Evolutionary conservation across 2,888 invertebrate genomes (phyloP), one percentile per base, ranked within the genome.

Genomic region (Odontocerum albicorne): DNA sequence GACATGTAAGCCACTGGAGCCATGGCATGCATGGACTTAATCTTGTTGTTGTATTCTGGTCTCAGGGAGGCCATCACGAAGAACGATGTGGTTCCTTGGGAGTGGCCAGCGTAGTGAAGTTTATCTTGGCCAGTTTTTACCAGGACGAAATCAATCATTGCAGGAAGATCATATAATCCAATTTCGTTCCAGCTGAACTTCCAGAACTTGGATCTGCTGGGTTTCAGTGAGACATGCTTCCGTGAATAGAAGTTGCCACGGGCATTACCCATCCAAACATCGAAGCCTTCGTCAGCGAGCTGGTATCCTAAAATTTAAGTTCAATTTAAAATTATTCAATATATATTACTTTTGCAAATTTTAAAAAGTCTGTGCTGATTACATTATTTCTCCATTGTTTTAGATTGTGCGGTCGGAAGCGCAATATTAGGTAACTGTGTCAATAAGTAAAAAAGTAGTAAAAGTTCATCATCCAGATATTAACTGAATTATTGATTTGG

Each of bases 161-260:
- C 82, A 1, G 94, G 92, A 27, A 95, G 66, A 70, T 96, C 96
- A 60, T 76, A 81, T 52, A 79, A 70, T 1, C 88, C 91, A 67
- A 94, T 90, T 67, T 92, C 86, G 66, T 94, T 89, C 86, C 87
- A 95, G 55, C 90, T 90, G 66, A 85, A 88, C 42, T 77, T 67
- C 87, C 87, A 88, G 66, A 77, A 88, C n/a, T 71, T 67, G 2
- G 67, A 65, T 55, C 75, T 75, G 7, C 69, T 67, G 1, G 79
- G 73, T 52, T 76, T 69, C 65, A 75, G 63, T 0, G 68, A 67
- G 1, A 66, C 62, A 64, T 90, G 89, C 3, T 20, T 88, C 10
- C 79, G 75, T 1, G 84, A 82, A 66, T 86, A 87, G 20, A 73
- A 75, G 65, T 85, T 90, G 6, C 92, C 93, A 3, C 93, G 81